Conservation (phyloP, 1,140 invertebrate genomes). For the Reticulitermes speratus region DNA sequence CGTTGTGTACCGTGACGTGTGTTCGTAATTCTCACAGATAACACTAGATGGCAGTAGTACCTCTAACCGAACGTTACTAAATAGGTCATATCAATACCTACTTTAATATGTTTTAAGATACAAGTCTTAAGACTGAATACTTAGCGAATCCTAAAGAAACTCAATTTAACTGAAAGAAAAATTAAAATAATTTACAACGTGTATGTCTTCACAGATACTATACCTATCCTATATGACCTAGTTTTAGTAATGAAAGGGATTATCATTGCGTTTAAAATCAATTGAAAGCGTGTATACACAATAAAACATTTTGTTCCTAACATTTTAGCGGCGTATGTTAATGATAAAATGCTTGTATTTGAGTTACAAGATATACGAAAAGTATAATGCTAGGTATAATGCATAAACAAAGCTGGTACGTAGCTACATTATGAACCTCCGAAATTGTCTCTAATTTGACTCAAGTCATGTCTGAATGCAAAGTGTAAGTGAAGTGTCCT, state of each 20-base stretch:
- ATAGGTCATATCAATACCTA: neutral
- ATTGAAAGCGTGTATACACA: neutral
- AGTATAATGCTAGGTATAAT: neutral
- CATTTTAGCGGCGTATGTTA: neutral
- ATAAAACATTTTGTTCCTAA: neutral
- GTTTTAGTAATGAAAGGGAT: constrained; percentile 2
- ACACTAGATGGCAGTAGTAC: neutral
- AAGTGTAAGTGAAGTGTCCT: constrained; percentile 68
- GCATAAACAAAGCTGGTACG: neutral
- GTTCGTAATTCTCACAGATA: constrained; percentile 18
- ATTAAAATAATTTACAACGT: neutral
- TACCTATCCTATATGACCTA: neutral
- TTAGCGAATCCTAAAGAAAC: neutral
- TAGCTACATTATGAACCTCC: neutral
- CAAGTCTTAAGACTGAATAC: neutral
- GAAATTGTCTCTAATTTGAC: constrained; percentile 43
- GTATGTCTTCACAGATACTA: neutral
- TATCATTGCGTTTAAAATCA: neutral
- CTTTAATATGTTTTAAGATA: neutral
- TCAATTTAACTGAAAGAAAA: neutral
- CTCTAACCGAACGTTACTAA: neutral
- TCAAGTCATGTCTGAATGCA: constrained; percentile 52
- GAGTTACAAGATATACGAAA: neutral
- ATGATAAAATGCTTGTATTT: neutral
- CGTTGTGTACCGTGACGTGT: neutral